Percentiles rank a stretch among this genome's conserved stretches.
Conservation (phyloP, 2,888 invertebrate species). For the Nomada goodeniana region DNA sequence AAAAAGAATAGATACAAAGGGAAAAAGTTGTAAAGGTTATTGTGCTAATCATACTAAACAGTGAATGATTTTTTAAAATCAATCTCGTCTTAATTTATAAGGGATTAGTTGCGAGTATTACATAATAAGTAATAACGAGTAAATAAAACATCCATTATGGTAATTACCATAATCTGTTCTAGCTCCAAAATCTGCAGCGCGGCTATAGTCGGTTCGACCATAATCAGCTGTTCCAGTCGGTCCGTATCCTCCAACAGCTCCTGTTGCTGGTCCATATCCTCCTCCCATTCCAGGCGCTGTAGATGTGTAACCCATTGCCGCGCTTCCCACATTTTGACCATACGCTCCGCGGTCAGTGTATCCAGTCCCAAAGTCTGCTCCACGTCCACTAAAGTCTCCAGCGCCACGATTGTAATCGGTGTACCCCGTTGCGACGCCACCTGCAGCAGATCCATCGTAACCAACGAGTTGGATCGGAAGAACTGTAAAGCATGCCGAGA, state of each 20-base stretch:
- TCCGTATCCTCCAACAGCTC: conserved; percentile 81
- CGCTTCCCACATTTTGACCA: conserved; percentile 80
- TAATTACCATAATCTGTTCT: conserved; percentile 81
- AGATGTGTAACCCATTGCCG: conserved; percentile 81
- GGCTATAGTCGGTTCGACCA: conserved; percentile 80
- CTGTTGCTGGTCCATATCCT: conserved; percentile 81
- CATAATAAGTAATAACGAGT: not conserved
- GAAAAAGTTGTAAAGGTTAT: too few relatives aligned
- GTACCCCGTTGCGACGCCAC: conserved; percentile 81
- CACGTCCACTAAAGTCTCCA: conserved; percentile 81
- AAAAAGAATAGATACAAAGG: not conserved
- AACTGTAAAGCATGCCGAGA: conserved; percentile 76
- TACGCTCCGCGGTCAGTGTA: conserved; percentile 82
- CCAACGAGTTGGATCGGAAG: conserved; percentile 79
- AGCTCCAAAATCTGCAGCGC: conserved; percentile 80
- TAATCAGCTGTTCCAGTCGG: conserved; percentile 81
- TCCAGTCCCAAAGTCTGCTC: conserved; percentile 81
- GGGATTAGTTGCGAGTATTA: not conserved
- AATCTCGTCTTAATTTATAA: too few relatives aligned
- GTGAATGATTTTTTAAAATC: too few relatives aligned
- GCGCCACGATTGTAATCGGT: conserved; percentile 82
- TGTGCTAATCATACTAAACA: too few relatives aligned
- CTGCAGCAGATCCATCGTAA: conserved; percentile 79
- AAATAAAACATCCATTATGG: conserved; percentile 54
- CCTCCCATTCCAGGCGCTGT: conserved; percentile 80